Base-by-base conservation (phyloP, 2,797 vertebrate species). In the Peromyscus melanophrys region DNA sequence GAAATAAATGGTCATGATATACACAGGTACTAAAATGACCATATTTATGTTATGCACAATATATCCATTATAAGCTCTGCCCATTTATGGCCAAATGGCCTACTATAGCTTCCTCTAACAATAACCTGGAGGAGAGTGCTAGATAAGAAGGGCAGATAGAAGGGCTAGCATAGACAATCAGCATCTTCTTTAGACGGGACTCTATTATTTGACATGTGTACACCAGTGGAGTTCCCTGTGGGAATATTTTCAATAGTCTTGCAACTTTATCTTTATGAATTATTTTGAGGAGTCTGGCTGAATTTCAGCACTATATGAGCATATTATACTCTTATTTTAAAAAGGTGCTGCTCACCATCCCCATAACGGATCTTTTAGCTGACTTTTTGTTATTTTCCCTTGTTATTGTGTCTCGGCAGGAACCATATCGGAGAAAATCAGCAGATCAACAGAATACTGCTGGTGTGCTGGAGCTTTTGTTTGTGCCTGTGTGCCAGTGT, bases 381-480 rank as follows among this genome's bases (percentile, higher is more conserved):
- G 97, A 96, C 98, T 98, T 97, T 98, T 98, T 98, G 98, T 98
- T 98, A 97, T 98, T 98, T 98, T 94, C 85, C 92, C 96, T 98
- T 97, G 96, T 97, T 99, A 98, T 98, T 98, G 97, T 98, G 96
- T 95, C 98, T 98, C 98, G 92, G 98, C 49, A 0, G 98, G 98
- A 97, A 97, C 96, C 96, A 97, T 97, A 98, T 9, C 89, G 96
- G 98, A 96, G 97, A 98, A 98, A 98, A 98, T 98, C 98, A 98
- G 98, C 96, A 97, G 97, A 98, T 98, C 97, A 98, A 97, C 97
- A 98, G 97, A 98, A 98, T 98, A 92, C 96, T 98, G 97, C 97
- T 96, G 96, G 96, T 98, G 97, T 98, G 98, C 98, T 92, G 1
- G 96, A 98, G 98, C 93, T 97, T 98, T 99, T 99, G 98, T 99